phyloP scores from a whole-genome alignment of 1,140 invertebrate genomes.

The Drosophila saltans region DNA sequence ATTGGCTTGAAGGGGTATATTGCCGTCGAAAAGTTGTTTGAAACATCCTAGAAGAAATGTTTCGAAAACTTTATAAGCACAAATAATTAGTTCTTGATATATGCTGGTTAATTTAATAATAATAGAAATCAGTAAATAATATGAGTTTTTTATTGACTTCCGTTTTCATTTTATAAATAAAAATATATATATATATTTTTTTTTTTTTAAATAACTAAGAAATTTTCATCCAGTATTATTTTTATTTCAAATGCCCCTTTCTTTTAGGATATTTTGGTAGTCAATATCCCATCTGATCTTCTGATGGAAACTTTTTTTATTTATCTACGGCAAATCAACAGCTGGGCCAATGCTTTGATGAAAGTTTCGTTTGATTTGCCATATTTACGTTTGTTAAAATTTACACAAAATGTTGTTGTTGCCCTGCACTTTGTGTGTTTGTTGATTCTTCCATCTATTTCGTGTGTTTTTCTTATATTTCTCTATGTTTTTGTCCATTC shows the following conservation, averaged over 20 bases:
- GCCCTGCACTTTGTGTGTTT: slow-evolving; percentile 22
- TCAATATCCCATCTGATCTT: neutral
- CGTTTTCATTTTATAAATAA: too few species aligned
- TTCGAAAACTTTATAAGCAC: too few species aligned
- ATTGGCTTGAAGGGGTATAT: neutral
- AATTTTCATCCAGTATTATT: too few species aligned
- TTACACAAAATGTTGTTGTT: slow-evolving; percentile 49
- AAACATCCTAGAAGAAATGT: too few species aligned
- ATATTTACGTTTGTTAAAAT: slow-evolving; percentile 59
- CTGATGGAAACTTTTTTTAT: slow-evolving; percentile 16
- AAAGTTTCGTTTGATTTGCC: slow-evolving; percentile 43
- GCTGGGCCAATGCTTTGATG: slow-evolving; percentile 34
- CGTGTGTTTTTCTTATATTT: slow-evolving; percentile 38
- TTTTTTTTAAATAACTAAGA: too few species aligned
- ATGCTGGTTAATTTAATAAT: too few species aligned
- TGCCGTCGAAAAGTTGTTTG: too few species aligned
- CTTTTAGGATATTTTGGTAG: neutral
- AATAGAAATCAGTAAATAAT: too few species aligned
- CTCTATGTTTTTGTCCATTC: slow-evolving; percentile 13
- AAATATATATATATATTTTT: too few species aligned
- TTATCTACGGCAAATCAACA: slow-evolving; percentile 48
- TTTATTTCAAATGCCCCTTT: too few species aligned
- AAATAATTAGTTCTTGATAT: too few species aligned
- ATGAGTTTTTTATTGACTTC: too few species aligned
- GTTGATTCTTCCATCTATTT: slow-evolving; percentile 10